phyloP scores from a whole-genome alignment of 2,113 vertebrate species.

The Ibidorhyncha struthersii region DNA sequence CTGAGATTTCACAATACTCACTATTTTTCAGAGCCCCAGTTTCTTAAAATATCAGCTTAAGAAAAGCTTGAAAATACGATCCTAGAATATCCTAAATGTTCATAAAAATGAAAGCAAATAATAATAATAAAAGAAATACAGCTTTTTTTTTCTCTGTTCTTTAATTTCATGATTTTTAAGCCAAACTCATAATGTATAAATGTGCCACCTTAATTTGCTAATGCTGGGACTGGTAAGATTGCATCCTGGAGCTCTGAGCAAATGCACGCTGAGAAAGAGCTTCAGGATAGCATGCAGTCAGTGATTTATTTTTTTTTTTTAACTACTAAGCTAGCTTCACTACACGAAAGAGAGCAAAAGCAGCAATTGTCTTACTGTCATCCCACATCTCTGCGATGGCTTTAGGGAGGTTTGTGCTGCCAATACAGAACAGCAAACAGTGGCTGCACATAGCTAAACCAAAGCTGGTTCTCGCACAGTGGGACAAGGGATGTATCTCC shows the following conservation, averaged over 20 bases:
- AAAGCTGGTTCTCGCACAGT: background rate
- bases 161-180: background rate
- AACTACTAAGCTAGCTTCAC: background rate
- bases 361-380: background rate
- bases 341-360: background rate
- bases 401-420: background rate
- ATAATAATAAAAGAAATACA: background rate
- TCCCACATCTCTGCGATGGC: background rate
- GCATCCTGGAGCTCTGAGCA: slow-evolving; percentile 15
- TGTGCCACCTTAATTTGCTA: slow-evolving; percentile 11
- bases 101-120: background rate
- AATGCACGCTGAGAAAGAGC: background rate
- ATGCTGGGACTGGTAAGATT: background rate
- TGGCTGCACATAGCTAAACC: background rate
- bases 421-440: background rate
- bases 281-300: background rate
- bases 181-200: background rate
- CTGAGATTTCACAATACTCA: background rate
- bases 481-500: background rate
- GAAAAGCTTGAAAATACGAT: background rate
- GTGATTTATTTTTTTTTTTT: background rate
- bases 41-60: background rate
- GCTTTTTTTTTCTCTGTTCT: background rate
- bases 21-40: background rate
- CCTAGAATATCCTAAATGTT: background rate